Base-by-base conservation (phyloP, 1,140 invertebrate species). In the Macrostomum lignano region DNA sequence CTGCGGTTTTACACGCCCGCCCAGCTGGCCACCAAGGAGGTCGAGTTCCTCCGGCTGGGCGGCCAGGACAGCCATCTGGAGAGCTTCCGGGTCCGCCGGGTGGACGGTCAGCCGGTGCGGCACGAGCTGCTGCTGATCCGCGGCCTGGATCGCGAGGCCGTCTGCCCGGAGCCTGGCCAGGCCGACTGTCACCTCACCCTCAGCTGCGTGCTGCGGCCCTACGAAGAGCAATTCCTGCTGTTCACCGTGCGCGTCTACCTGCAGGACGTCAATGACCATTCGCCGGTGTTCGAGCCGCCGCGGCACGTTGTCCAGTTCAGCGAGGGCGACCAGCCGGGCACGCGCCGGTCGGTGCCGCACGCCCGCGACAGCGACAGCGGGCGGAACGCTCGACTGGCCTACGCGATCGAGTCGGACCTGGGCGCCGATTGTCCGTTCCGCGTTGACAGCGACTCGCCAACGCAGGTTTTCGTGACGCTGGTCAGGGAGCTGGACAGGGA, bases 121-220 rank as follows among this genome's bases (percentile, higher is more conserved):
- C n/a, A n/a, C n/a, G n/a, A n/a, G n/a, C n/a, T n/a, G n/a, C n/a
- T n/a, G n/a, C n/a, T n/a, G n/a, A n/a, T n/a, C n/a, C n/a, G n/a
- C n/a, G n/a, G n/a, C n/a, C n/a, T 28, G 5, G 26, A 28, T 28
- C 26, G 26, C 15, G 26, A 28, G 19, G 26, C 15, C 14, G 26
- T 28, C 9, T 28, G 26, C 9, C 9, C 26, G 19, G 19, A 28
- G 19, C 19, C 26, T 5, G 15, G 14, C 7, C 15, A 28, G 19
- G 19, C 15, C 9, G 19, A 28, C 19, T n/a, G n/a, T n/a, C n/a
- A n/a, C n/a, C n/a, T n/a, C n/a, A n/a, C n/a, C n/a, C n/a, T n/a
- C n/a, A 17, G 19, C 9, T 28, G 26, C 19, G 9, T 28, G 7
- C 19, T 28, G 19, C 3, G 26, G 9, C 26, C 26, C 9, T 28